Base-by-base conservation (phyloP, 2,888 invertebrate species). In the Mythimna ferrago region DNA sequence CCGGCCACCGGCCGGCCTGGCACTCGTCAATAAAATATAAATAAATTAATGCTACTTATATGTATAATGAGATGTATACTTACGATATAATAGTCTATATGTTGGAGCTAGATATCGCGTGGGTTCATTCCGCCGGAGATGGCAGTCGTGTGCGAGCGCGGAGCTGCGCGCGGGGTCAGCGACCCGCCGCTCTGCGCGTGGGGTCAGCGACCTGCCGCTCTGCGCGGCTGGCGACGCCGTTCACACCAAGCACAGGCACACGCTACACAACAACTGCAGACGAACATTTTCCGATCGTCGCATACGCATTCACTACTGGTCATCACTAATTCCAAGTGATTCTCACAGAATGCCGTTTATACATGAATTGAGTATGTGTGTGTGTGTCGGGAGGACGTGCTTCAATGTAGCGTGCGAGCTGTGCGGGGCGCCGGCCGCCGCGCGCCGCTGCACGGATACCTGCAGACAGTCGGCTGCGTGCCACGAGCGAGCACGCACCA, bases 61-160 rank as follows among this genome's bases (percentile, higher is more conserved):
- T 89, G 87, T 90, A 91, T 91, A 89, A 87, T 86, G 88, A 90
- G 86, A 89, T 86, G 75, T 90, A 35, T 88, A 91, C 88, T 74
- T 78, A 83, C 76, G 76, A 58, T 85, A 87, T 91, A 85, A 85
- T 78, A 75, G 73, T 73, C 56, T 81, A 69, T 91, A 90, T 91
- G 89, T 87, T 87, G 91, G 91, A 91, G 91, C 90, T 91, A 91
- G 92, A 80, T 88, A 87, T 89, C 87, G 93, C 90, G 92, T 90
- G 93, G 87, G 87, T 89, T 86, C 75, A 64, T 84, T 87, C 86
- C 85, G 91, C 89, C 88, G 91, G 92, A 91, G 65, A 66, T 11
- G 66, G 65, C 68, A 65, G 53, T 65, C 53, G 72, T 32, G 64
- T 16, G 77, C 60, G 77, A 54, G 26, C 11, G 64, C 19, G 48